A percentile compares a stretch with the other conserved stretches of the same genome.
Evolutionary conservation across 2,888 invertebrate genomes (phyloP).

Genomic region (Hypolimnas misippus): DNA sequence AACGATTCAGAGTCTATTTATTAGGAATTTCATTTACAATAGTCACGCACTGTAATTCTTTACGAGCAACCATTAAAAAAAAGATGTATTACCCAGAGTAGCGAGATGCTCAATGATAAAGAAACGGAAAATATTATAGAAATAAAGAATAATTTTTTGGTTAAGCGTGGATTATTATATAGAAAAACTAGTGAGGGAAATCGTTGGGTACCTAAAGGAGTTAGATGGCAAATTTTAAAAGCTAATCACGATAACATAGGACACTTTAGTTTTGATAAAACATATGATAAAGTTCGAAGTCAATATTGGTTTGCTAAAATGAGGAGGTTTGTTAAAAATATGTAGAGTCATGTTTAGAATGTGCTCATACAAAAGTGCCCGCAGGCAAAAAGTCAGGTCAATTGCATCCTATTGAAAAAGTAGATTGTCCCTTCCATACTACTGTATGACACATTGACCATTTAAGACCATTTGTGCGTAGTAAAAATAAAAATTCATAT

Average conservation of each 20-base stretch:
- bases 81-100: background rate
- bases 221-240: slow-evolving; percentile 42
- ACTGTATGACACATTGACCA: slow-evolving; percentile 19
- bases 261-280: slow-evolving; percentile 36
- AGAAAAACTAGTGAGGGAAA: background rate
- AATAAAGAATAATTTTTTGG: background rate
- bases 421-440: slow-evolving; percentile 14
- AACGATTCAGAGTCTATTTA: slow-evolving; percentile 4
- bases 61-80: too few species aligned
- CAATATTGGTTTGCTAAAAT: too few species aligned
- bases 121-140: background rate
- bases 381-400: background rate
- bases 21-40: background rate
- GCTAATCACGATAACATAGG: slow-evolving; percentile 44
- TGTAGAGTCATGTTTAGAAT: too few species aligned
- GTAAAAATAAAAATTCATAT: slow-evolving; percentile 12
- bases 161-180: background rate
- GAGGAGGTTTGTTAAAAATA: too few species aligned
- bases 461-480: slow-evolving; percentile 13
- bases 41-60: too few species aligned
- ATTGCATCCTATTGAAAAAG: slow-evolving; percentile 9
- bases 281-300: slow-evolving; percentile 1
- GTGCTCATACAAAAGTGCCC: too few species aligned
- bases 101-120: background rate
- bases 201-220: slow-evolving; percentile 23